phyloP scores from a whole-genome alignment of 2,113 vertebrate species.

The Procavia capensis region DNA sequence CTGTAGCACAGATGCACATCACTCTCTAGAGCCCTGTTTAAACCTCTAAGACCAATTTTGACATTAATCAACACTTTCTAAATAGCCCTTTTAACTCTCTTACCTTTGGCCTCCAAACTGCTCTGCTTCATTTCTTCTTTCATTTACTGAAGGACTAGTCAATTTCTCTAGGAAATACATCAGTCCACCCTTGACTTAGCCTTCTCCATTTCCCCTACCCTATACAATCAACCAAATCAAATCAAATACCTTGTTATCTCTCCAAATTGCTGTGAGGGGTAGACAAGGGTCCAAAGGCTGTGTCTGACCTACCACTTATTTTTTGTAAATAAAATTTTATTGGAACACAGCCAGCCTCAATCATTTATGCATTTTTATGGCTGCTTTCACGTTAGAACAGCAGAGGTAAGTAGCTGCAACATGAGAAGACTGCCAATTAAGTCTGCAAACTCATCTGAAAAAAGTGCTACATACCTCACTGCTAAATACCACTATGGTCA shows the following conservation, averaged over 20 bases:
- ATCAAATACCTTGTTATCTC: not conserved
- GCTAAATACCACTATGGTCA: too few relatives aligned
- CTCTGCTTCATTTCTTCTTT: not conserved
- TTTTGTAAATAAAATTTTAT: too few relatives aligned
- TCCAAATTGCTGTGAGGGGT: too few relatives aligned
- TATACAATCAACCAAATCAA: not conserved
- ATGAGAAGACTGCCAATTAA: too few relatives aligned
- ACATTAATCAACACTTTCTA: not conserved
- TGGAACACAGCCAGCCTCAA: too few relatives aligned
- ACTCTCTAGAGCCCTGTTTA: not conserved
- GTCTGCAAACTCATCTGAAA: too few relatives aligned
- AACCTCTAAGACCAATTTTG: not conserved
- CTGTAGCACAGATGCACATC: not conserved
- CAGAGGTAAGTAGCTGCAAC: not conserved
- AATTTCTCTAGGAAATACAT: not conserved
- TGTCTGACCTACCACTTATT: too few relatives aligned
- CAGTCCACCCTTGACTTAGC: not conserved
- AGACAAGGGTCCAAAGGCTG: too few relatives aligned
- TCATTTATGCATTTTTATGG: not conserved
- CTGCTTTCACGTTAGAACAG: not conserved
- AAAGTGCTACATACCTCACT: too few relatives aligned
- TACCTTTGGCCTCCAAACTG: not conserved
- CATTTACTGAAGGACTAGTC: not conserved
- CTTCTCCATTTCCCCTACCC: not conserved
- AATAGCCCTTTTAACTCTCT: not conserved